Conservation (phyloP, 2,888 invertebrate species). For the Pollenia amentaria region DNA sequence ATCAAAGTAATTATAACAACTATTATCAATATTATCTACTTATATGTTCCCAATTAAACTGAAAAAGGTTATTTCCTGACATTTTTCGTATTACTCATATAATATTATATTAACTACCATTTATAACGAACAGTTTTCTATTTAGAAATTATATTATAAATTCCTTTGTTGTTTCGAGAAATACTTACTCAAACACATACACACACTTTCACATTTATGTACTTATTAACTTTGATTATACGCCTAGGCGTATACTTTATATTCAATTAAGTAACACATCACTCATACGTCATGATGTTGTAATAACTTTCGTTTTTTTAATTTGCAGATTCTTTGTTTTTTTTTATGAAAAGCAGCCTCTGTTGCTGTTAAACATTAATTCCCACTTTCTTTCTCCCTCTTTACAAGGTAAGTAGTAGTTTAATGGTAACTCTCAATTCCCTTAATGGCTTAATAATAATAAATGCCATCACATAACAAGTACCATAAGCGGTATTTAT, state of each 20-base stretch:
- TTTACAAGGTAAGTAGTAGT: conserved; percentile 12
- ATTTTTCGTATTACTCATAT: too few species aligned
- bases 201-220: background rate
- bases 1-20: too few species aligned
- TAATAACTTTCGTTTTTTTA: conserved; percentile 25
- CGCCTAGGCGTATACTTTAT: conserved; percentile 42
- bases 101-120: too few species aligned
- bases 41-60: too few species aligned
- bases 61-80: too few species aligned
- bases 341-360: background rate
- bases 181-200: background rate
- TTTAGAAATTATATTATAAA: background rate
- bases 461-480: conserved; percentile 44
- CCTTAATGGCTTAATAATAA: conserved; percentile 56
- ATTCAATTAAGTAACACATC: conserved; percentile 51
- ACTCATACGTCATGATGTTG: conserved; percentile 47
- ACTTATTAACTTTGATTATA: background rate
- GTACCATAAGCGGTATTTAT: background rate
- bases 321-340: too few species aligned
- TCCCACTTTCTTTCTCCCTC: background rate
- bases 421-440: conserved; percentile 41
- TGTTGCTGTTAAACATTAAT: conserved; percentile 16
- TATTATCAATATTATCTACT: too few species aligned
- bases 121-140: too few species aligned
- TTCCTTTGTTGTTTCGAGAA: background rate